phyloP scores from a whole-genome alignment of 2,888 invertebrate species.

The Apamea crenata region DNA sequence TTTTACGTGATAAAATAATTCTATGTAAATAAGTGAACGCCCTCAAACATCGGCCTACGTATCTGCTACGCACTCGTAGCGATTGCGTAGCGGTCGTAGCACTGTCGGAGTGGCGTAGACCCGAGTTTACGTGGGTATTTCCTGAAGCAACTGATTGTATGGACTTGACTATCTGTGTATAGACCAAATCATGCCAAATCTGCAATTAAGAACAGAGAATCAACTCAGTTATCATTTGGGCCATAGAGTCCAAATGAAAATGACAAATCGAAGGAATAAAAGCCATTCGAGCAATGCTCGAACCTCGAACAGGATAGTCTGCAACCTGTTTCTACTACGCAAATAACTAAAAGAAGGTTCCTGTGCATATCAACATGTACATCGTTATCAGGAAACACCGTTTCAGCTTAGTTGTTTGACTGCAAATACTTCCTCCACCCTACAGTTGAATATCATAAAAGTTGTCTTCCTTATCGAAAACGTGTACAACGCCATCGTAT shows the following conservation, averaged over 20 bases:
- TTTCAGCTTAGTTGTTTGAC: no score
- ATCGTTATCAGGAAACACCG: background rate
- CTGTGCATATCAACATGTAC: background rate
- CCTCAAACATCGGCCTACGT: constrained; percentile 52
- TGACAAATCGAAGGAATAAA: background rate
- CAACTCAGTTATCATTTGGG: background rate
- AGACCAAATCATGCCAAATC: background rate
- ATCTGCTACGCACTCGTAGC: constrained; percentile 65
- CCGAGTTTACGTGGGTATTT: constrained; percentile 25
- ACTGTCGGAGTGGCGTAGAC: constrained; percentile 58
- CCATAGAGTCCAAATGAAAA: background rate
- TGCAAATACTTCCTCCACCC: background rate
- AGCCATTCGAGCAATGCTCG: background rate
- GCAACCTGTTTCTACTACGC: background rate
- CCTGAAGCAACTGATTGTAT: constrained; percentile 3
- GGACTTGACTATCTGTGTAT: background rate
- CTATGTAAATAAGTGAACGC: constrained; percentile 25
- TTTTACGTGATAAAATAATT: constrained; percentile 18
- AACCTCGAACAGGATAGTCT: background rate
- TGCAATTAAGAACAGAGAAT: background rate
- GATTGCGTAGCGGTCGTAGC: constrained; percentile 64
- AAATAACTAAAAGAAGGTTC: background rate
- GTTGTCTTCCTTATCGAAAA: background rate
- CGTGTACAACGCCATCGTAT: background rate
- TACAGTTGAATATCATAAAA: background rate